Base-by-base conservation (phyloP, 2,113 vertebrate species). In the Cromileptes altivelis region DNA sequence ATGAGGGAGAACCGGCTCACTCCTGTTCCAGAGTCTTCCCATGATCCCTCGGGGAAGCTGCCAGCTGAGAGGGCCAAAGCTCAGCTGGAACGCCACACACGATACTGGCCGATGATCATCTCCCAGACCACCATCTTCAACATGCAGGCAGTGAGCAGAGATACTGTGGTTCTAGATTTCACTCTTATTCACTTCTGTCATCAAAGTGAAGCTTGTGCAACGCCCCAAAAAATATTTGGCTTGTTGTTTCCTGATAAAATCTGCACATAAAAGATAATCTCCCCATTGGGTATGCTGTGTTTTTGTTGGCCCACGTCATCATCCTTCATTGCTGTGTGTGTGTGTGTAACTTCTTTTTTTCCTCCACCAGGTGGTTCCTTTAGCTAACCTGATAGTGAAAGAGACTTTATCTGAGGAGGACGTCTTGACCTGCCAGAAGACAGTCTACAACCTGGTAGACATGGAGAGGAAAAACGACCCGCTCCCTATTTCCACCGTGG, bases 41-140 rank as follows among this genome's bases (percentile, higher is more conserved):
- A 95, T 0, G 96, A 98, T 88, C 94, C 96, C 27, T 95, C 94
- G 27, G 95, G 95, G 84, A 97, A 97, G 93, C 89, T 96, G 45
- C 98, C 98, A 12, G 88, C 95, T 65, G 97, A 99, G 88, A 94
- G 97, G 87, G 97, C 98, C 61, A 99, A 97, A 95, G 95, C 95
- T 75, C 98, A 99, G 90, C 96, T 99, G 90, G 98, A 99, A 88
- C 97, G 97, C 63, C 94, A 99, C 86, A 99, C 98, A 58, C 97
- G 98, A 42, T 99, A 99, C 91, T 99, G 98, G 98, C 98, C 98
- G 15, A 99, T 99, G 98, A 99, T 99, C 89, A 99, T 99, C 91
- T 99, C 98, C 84, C 98, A 99, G 93, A 99, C 98, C 55, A 99
- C 98, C 78, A 99, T 99, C 82, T 99, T 99, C 94, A 99, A 99